Evolutionary conservation across 1,140 invertebrate genomes (phyloP), one percentile per base, ranked within the genome.

Genomic region (Eulimnadia texana): DNA sequence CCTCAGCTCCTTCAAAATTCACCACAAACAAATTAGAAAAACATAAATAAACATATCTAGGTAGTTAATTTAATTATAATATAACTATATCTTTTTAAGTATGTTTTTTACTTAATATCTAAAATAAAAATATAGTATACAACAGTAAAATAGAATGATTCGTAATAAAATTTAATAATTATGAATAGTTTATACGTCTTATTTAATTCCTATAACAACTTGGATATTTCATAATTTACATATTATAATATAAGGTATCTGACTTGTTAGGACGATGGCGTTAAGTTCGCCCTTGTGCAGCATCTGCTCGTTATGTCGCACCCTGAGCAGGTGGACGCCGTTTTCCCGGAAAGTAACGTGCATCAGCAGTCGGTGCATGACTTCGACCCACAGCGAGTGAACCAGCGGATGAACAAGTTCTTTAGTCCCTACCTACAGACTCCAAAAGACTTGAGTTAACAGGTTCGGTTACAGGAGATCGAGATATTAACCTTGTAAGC

Each of bases 271-370:
- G 24, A 92, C 89, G 66, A 95, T 88, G 68, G 93, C 90, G 72
- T 93, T 88, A 70, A 94, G 94, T 70, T 91, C 85, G 16, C 90
- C 92, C 73, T 93, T 93, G 67, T 87, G 86, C 65, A 95, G 73
- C 67, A 85, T 82, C 61, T 83, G 77, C 50, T 84, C 82, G 51
- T 82, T 79, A 70, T 90, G 90, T 65, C 80, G 84, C 22, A 94
- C 84, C 56, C 81, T 82, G n/a, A 88, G 88, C 66, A 84, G 82
- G 72, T 85, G 90, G 69, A 88, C 87, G 24, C 86, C 88, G 61
- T 82, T 81, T 65, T 77, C 77, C 3, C 80, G 74, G 68, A 87
- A 82, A 59, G 78, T 80, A 28, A 87, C 77, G 69, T 82, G 79
- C 62, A 86, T 74, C 24, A 76, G 79, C 54, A 87, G 77, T 64